Base-by-base conservation (phyloP, 2,888 invertebrate genomes). In the Embidobia sp. region DNA sequence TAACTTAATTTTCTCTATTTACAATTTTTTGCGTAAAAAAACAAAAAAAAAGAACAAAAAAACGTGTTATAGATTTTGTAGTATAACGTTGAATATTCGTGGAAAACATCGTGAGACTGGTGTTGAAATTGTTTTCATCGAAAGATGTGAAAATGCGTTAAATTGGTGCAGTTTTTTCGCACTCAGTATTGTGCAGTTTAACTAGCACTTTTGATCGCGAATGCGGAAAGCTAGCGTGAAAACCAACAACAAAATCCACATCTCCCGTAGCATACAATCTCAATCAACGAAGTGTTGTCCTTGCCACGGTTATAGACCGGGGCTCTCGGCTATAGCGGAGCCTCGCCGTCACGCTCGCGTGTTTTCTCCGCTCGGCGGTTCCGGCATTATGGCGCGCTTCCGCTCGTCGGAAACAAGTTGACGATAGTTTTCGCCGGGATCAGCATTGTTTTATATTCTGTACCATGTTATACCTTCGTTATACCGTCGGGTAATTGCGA, bases 341-440 rank as follows among this genome's bases (percentile, higher is more conserved):
- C 13, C 19, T 19, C 4, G 19, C 13, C 69, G 69, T 69, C 57
- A 69, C 69, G 69, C 57, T 69, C 57, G 49, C 49, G 42, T 44
- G 57, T 64, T 63, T 11, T 55, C 55, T 67, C 31, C 46, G 48
- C 55, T 69, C 48, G 49, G 19, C 42, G 69, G 40, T 59, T 69
- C 67, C 55, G 35, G 67, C 22, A 29, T 26, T 35, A 29, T 51
- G 67, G 46, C 57, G 33, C 33, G 59, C 31, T 70, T 70, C 70
- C 61, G 59, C 40, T 53, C 35, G 61, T 44, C 35, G 59, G 69
- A 51, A 51, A 44, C 61, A 10, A 70, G 70, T 61, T 70, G 61
- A 70, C 70, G 61, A 70, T 70, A 53, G 29, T 61, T 70, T 70
- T 70, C 69, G 53, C 53, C 51, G 53, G 42, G 19, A 53, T 69